phyloP scores from a whole-genome alignment of 1,140 invertebrate species.

The Drosophila kikkawai region DNA sequence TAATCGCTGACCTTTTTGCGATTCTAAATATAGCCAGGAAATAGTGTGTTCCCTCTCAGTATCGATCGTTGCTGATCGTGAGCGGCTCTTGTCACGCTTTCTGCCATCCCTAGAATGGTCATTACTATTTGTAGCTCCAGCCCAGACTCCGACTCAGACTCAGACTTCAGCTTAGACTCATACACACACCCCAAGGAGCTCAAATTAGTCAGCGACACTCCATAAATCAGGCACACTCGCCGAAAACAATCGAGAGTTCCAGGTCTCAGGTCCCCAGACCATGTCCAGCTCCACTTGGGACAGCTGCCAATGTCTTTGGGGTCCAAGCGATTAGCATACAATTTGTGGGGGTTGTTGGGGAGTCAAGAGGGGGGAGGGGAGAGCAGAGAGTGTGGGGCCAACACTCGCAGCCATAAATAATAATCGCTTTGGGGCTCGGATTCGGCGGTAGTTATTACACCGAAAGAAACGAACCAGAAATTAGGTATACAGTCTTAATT shows the following conservation, averaged over 20 bases:
- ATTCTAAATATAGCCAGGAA: constrained; percentile 29
- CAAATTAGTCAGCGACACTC: constrained; percentile 81
- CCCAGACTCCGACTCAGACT: neutral
- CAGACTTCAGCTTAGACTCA: constrained; percentile 52
- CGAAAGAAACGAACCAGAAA: neutral
- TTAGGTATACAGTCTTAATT: neutral
- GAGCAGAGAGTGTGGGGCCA: constrained; percentile 31
- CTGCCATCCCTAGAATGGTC: constrained; percentile 47
- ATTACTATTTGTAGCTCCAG: constrained; percentile 20
- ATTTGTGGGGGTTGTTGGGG: constrained; percentile 43
- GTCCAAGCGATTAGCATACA: constrained; percentile 59
- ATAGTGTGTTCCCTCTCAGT: neutral
- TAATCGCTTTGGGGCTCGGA: constrained; percentile 44
- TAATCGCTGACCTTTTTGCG: constrained; percentile 26
- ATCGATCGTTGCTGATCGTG: constrained; percentile 18
- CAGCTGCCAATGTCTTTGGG: constrained; percentile 61
- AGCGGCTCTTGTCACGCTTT: constrained; percentile 30
- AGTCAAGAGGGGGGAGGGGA: neutral
- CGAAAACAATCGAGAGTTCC: constrained; percentile 38
- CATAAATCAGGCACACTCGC: constrained; percentile 76
- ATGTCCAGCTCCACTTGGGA: constrained; percentile 36
- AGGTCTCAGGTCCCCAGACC: constrained; percentile 16
- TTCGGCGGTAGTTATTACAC: constrained; percentile 10
- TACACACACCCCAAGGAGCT: constrained; percentile 59
- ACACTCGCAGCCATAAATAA: constrained; percentile 74